Evolutionary conservation across 1,140 invertebrate genomes (phyloP), one percentile per base, ranked within the genome.

Genomic region (Bombus consobrinus): DNA sequence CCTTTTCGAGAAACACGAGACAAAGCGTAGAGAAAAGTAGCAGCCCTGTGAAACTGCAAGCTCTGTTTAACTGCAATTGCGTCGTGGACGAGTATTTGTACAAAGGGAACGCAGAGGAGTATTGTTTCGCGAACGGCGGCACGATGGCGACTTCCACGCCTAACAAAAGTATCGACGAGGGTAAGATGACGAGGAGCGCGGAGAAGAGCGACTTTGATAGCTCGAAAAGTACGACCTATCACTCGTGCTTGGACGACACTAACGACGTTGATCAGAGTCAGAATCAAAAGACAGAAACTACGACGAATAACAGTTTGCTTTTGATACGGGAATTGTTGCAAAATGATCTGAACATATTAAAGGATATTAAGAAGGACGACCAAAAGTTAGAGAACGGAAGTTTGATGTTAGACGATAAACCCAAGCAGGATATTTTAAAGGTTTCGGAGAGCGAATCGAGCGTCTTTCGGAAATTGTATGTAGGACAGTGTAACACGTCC

Each of bases 61-160:
- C 76, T 18, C 28, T 80, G 1, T 47, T 84, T n/a, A 72, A 62
- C 12, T 84, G 83, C 25, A 37, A 62, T 10, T 82, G 81, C 32
- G 13, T 43, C 15, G 18, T 66, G 32, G 39, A 73, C 22, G 57
- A 82, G 2, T 34, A 79, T 59, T 10, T 28, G 13, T 34, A 32
- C 5, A 69, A 34, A 57, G 28, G 22, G 12, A 32, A 18, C 0
- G 25, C 10, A 4, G 34, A 12, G 4, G 3, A 43, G 9, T 62
- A 41, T 5, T 43, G 75, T 22, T 12, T 71, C 0, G 0, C 47
- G 0, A 43, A 9, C 1, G 28, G 34, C 2, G 3, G 22, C 13
- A 22, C 32, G 1, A 47, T 62, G 25, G 62, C 15, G 1, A 79
- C 66, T 22, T 84, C 76, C 0, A 84, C 83, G 39, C 76, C 83